These are phyloP conservation scores for Lasioglossum zephyrum DNA, from an alignment of 2,888 invertebrate genomes.

Conservation along the genomic window DNA sequence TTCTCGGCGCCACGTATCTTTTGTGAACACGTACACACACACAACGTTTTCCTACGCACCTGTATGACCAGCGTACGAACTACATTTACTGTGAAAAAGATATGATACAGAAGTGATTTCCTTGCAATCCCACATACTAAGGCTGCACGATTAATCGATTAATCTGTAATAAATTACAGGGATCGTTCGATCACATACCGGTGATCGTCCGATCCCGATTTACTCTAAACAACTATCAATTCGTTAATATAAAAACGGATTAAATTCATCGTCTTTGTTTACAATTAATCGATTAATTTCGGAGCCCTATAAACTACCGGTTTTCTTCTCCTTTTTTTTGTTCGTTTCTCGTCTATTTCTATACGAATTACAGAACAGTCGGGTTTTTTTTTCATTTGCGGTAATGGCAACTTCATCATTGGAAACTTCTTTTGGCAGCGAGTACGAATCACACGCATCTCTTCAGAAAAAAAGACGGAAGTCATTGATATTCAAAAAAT, in stretches of 20 bases:
- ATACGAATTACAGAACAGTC: constrained; percentile 54
- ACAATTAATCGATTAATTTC: constrained; percentile 60
- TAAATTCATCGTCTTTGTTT: constrained; percentile 27
- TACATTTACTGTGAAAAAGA: constrained; percentile 61
- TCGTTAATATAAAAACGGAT: constrained; percentile 48
- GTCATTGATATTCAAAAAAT: constrained; percentile 39
- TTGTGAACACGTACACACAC: constrained; percentile 55
- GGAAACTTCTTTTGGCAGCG: constrained; percentile 58
- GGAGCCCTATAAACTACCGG: constrained; percentile 49
- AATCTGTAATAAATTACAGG: constrained; percentile 44
- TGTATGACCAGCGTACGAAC: constrained; percentile 49
- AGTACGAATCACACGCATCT: constrained; percentile 43
- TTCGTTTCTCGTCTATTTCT: constrained; percentile 37
- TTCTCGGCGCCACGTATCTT: constrained; percentile 56
- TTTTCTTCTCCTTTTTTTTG: neutral
- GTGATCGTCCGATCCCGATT: constrained; percentile 27
- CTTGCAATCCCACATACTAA: constrained; percentile 49
- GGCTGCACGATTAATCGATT: constrained; percentile 59
- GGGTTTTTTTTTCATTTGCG: constrained; percentile 29
- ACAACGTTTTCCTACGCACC: constrained; percentile 34
- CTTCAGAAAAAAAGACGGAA: constrained; percentile 42
- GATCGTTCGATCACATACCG: neutral
- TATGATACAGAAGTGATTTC: constrained; percentile 64
- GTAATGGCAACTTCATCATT: constrained; percentile 57
- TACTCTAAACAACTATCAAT: constrained; percentile 41